Evolutionary conservation across 2,113 vertebrate species (phyloP).

Genomic region (Apus apus): DNA sequence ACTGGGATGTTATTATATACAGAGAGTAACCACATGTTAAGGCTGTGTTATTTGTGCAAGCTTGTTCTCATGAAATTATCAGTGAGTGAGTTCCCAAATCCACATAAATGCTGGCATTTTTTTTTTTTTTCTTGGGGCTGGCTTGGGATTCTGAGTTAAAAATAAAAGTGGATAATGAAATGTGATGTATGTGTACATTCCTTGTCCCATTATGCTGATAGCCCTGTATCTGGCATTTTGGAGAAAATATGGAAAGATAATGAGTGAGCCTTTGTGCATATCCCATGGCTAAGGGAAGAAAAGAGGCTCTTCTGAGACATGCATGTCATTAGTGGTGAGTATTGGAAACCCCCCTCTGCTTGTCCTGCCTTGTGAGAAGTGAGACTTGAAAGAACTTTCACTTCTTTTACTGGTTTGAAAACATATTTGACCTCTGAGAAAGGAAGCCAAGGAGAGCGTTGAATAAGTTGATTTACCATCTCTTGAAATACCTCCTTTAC

Average conservation of each 20-base stretch:
- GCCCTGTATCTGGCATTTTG: not conserved
- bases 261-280: conserved; percentile 1
- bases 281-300: not conserved
- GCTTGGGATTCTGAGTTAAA: conserved; percentile 14
- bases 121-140: conserved; percentile 12
- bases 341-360: not conserved
- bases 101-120: not conserved
- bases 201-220: conserved; percentile 7
- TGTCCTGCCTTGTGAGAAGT: conserved; percentile 30
- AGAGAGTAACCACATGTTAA: not conserved
- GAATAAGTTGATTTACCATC: conserved; percentile 64
- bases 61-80: conserved; percentile 13
- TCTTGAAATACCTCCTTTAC: conserved; percentile 61
- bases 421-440: conserved; percentile 57
- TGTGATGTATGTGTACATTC: not conserved
- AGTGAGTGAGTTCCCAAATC: not conserved
- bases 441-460: conserved; percentile 33
- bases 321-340: not conserved
- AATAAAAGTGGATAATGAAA: conserved; percentile 31
- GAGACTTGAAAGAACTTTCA: conserved; percentile 51
- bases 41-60: not conserved
- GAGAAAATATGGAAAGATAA: conserved; percentile 25
- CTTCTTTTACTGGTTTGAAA: conserved; percentile 58
- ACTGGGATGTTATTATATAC: not conserved
- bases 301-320: not conserved